Percentiles rank a stretch among this genome's conserved stretches.
Conservation (phyloP, 2,888 invertebrate species). For the Bhutanitis thaidina region DNA sequence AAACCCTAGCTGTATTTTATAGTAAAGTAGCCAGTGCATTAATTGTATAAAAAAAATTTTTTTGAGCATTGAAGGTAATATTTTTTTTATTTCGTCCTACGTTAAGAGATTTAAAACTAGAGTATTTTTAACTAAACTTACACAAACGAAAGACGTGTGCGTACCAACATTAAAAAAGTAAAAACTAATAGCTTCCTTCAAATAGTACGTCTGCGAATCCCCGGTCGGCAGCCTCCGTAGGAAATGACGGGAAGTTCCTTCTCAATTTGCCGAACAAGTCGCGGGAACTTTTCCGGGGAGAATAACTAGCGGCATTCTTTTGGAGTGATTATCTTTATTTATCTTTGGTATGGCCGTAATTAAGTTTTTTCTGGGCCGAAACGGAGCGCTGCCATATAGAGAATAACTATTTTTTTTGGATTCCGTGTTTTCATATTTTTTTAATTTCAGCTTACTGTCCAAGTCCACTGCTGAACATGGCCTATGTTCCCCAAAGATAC, state of each 20-base stretch:
- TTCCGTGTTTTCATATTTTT: too few species aligned
- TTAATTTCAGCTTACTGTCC: too few species aligned
- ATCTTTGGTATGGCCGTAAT: slow-evolving; percentile 34
- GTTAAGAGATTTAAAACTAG: too few species aligned
- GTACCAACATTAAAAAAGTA: not conserved
- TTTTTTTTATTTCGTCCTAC: too few species aligned
- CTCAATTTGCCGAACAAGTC: slow-evolving; percentile 45
- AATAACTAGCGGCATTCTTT: slow-evolving; percentile 38
- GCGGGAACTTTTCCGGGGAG: slow-evolving; percentile 38
- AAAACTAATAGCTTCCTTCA: slow-evolving; percentile 3
- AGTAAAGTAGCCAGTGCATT: too few species aligned
- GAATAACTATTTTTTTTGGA: too few species aligned
- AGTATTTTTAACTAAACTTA: too few species aligned
- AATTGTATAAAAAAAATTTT: too few species aligned
- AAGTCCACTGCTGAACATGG: too few species aligned
- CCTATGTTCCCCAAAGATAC: too few species aligned
- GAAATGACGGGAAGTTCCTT: slow-evolving; percentile 56
- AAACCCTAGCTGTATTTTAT: too few species aligned
- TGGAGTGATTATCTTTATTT: slow-evolving; percentile 37
- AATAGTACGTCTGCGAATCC: slow-evolving; percentile 21
- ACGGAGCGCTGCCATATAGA: slow-evolving; percentile 21
- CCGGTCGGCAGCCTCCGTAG: slow-evolving; percentile 35
- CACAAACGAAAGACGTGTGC: not conserved
- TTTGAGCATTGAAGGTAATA: too few species aligned
- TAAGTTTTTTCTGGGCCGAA: slow-evolving; percentile 28